Evolutionary conservation across 1,140 invertebrate genomes (phyloP).

Genomic region (Magallana gigas): DNA sequence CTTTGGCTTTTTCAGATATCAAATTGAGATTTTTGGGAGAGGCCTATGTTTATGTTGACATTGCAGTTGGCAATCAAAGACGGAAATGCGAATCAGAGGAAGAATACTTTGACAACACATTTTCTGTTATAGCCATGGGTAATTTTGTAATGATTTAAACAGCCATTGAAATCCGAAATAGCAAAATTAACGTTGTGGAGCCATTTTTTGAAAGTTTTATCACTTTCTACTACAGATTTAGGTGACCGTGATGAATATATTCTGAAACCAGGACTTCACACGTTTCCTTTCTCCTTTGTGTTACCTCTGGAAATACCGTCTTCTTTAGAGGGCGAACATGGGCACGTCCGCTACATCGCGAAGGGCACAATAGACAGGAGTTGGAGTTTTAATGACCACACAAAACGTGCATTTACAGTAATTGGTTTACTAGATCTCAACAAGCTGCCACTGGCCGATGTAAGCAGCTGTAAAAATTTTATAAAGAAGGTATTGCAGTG

Average conservation of each 20-base stretch:
- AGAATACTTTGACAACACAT: too few species aligned
- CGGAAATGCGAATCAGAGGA: too few species aligned
- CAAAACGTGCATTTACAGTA: conserved; percentile 65
- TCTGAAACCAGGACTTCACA: conserved; percentile 25
- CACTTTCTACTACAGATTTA: neutral
- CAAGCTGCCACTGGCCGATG: conserved; percentile 39
- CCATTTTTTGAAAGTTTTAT: too few species aligned
- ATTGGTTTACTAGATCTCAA: conserved; percentile 70
- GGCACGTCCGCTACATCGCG: conserved; percentile 76
- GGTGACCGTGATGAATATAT: neutral
- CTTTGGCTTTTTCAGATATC: too few species aligned
- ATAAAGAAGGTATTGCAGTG: too few species aligned
- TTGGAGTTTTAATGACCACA: conserved; percentile 69
- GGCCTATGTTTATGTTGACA: too few species aligned
- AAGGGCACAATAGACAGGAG: conserved; percentile 76
- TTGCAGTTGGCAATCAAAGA: too few species aligned
- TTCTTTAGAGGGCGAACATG: conserved; percentile 51
- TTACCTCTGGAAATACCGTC: conserved; percentile 46
- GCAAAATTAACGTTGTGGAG: too few species aligned
- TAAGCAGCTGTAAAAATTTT: neutral
- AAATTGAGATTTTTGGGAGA: too few species aligned
- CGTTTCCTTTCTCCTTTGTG: conserved; percentile 44
- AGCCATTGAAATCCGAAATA: too few species aligned
- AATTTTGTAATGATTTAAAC: too few species aligned
- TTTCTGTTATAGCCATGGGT: too few species aligned